These are phyloP conservation scores for Marcusenius ussheri DNA, from an alignment of 2,113 vertebrate species.

Conservation along the genomic window DNA sequence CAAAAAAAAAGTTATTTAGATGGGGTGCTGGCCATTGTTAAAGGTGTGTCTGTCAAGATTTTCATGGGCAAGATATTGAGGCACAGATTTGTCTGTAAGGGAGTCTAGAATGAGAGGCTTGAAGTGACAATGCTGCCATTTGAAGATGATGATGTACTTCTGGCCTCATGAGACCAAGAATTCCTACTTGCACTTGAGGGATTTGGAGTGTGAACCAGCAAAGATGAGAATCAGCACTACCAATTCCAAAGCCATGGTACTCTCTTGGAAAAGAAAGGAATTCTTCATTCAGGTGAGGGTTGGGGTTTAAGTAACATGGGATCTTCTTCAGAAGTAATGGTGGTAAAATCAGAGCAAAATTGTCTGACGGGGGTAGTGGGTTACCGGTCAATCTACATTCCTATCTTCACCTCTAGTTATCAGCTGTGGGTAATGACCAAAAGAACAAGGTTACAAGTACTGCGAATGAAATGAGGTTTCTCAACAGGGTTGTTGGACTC, in stretches of 20 bases:
- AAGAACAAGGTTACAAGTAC: constrained; percentile 3
- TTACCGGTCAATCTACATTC: neutral
- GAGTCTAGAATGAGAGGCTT: neutral
- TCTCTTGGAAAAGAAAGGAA: neutral
- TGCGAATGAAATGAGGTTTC: neutral
- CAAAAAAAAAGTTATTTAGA: neutral
- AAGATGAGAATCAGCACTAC: neutral
- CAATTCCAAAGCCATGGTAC: neutral
- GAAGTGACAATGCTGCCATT: neutral
- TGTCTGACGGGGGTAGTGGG: neutral
- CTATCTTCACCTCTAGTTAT: neutral
- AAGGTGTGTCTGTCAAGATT: neutral
- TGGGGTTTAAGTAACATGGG: neutral
- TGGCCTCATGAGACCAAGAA: neutral
- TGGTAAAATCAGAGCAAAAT: neutral
- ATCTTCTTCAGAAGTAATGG: neutral
- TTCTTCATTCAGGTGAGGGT: neutral
- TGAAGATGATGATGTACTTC: neutral
- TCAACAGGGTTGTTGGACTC: neutral
- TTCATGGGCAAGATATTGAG: neutral
- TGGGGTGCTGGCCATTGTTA: neutral
- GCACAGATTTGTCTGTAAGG: neutral
- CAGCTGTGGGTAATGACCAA: neutral
- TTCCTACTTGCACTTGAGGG: neutral
- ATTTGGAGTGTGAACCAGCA: neutral